Evolutionary conservation across 2,888 invertebrate genomes (phyloP).

Genomic region (Lochmaea capreae): DNA sequence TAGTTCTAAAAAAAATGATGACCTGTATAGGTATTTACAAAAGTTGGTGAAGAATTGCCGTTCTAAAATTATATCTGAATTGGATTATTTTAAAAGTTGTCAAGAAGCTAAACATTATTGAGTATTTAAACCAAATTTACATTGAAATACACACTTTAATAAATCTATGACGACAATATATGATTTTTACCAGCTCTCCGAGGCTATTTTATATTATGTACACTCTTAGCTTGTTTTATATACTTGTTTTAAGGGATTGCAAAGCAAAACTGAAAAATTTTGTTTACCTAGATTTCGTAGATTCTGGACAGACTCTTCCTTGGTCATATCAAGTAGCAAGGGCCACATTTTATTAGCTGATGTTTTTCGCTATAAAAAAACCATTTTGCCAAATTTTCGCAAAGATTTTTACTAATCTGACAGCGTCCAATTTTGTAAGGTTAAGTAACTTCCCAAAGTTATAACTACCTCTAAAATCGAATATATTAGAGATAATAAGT

Average conservation of each 20-base stretch:
- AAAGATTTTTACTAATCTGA: slow-evolving; percentile 47
- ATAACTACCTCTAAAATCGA: neutral
- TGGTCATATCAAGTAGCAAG: slow-evolving; percentile 82
- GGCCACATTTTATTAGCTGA: slow-evolving; percentile 71
- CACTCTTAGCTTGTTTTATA: neutral
- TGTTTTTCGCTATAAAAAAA: slow-evolving; percentile 40
- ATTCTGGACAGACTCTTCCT: slow-evolving; percentile 89
- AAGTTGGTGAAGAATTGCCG: neutral
- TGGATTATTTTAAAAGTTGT: no score
- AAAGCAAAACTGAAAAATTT: slow-evolving; percentile 1
- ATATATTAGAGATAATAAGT: neutral
- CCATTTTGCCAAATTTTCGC: slow-evolving; percentile 42
- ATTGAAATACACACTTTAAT: no score
- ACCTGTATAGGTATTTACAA: neutral
- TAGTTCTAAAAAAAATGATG: slow-evolving; percentile 73
- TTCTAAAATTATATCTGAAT: no score
- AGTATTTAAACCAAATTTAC: no score
- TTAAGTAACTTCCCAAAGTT: slow-evolving; percentile 43
- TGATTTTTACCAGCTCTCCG: no score
- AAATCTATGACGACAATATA: no score
- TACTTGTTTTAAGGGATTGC: neutral
- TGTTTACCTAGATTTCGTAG: slow-evolving; percentile 84
- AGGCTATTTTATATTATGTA: neutral
- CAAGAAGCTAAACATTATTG: no score
- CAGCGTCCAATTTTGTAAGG: slow-evolving; percentile 56